Evolutionary conservation across 2,888 invertebrate genomes (phyloP).

Genomic region (Macrosiphum euphorbiae): DNA sequence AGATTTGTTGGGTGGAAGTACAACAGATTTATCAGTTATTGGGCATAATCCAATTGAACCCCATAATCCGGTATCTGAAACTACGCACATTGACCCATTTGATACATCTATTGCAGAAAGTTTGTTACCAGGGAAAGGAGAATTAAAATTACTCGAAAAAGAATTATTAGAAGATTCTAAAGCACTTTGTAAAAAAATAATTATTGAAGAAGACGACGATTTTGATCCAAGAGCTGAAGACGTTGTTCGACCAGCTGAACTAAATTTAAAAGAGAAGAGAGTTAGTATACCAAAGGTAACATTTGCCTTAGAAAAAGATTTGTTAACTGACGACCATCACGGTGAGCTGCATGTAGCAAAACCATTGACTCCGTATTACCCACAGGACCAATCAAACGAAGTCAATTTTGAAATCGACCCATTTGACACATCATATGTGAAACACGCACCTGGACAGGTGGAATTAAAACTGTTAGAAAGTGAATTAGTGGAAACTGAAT

Average conservation of each 20-base stretch:
- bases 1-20: conserved; percentile 83
- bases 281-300: conserved; percentile 68
- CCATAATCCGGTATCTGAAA: conserved; percentile 71
- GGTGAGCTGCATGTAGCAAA: conserved; percentile 77
- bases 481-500: conserved; percentile 70
- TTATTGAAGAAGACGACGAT: conserved; percentile 77
- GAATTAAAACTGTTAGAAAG: conserved; percentile 75
- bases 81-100: conserved; percentile 79
- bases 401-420: conserved; percentile 73
- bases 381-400: conserved; percentile 69
- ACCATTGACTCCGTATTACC: conserved; percentile 86
- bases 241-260: conserved; percentile 50
- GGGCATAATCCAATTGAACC: conserved; percentile 80
- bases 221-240: conserved; percentile 85
- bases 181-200: conserved; percentile 68
- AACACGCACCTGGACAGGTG: conserved; percentile 73
- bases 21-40: conserved; percentile 80
- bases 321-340: conserved; percentile 73
- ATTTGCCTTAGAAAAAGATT: conserved; percentile 72
- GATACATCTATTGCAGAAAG: conserved; percentile 84
- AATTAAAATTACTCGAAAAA: conserved; percentile 83
- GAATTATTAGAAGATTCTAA: conserved; percentile 75
- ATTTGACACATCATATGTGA: conserved; percentile 78
- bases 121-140: conserved; percentile 82
- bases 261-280: conserved; percentile 65